Conservation (phyloP, 2,888 invertebrate species). For the Margaritifera margaritifera region DNA sequence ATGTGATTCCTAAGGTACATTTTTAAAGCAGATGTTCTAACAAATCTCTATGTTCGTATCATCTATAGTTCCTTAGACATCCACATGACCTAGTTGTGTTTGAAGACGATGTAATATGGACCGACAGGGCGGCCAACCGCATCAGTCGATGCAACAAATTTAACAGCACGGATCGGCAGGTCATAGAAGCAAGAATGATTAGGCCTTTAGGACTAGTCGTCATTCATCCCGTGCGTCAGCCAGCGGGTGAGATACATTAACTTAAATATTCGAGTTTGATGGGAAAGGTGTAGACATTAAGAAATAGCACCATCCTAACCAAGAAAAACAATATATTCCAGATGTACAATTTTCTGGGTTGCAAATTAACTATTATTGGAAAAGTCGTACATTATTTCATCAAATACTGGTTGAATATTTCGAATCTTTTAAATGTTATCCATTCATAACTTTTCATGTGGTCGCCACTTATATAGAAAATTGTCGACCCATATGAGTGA, state of each 20-base stretch:
- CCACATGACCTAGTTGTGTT: constrained; percentile 81
- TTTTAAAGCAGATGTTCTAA: not conserved
- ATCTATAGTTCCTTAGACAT: constrained; percentile 89
- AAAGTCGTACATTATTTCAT: too few species aligned
- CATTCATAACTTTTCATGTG: too few species aligned
- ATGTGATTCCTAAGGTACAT: not conserved
- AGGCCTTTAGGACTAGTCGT: constrained; percentile 95
- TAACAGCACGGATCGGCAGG: constrained; percentile 91
- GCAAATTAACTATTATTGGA: too few species aligned
- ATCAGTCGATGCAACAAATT: constrained; percentile 81
- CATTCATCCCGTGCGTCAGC: constrained; percentile 95
- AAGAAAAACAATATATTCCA: too few species aligned
- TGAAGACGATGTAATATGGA: constrained; percentile 76
- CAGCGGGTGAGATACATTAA: constrained; percentile 71
- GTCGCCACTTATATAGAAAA: too few species aligned
- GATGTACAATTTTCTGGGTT: too few species aligned
- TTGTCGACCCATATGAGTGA: too few species aligned
- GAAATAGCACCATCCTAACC: too few species aligned
- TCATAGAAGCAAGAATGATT: constrained; percentile 93
- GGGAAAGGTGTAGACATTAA: too few species aligned
- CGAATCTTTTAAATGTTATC: too few species aligned
- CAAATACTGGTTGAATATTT: too few species aligned
- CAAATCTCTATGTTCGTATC: not conserved
- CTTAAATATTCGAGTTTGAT: too few species aligned
- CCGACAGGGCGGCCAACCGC: constrained; percentile 87